Percentiles rank a stretch among this genome's conserved stretches.
phyloP scores from a whole-genome alignment of 2,797 vertebrate species.

The Cichlasoma orientale region DNA sequence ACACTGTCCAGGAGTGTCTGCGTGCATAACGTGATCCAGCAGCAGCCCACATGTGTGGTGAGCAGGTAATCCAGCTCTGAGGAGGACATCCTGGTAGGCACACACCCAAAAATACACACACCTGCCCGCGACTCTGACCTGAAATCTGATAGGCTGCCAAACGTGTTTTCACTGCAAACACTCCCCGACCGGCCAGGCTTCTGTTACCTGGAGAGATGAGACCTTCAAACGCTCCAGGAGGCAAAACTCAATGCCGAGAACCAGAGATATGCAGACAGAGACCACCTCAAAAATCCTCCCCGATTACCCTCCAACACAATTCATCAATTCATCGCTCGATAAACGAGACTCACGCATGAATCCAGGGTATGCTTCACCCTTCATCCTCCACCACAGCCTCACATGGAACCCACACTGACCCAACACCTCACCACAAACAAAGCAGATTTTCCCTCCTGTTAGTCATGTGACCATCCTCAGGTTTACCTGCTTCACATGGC shows the following conservation, averaged over 20 bases:
- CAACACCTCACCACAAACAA: no score
- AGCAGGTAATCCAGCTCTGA: background rate
- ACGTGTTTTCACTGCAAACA: slow-evolving; percentile 8
- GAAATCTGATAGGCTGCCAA: slow-evolving; percentile 26
- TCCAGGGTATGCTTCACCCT: background rate
- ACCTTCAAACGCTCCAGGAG: no score
- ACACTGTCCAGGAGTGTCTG: background rate
- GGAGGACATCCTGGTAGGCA: slow-evolving; percentile 66
- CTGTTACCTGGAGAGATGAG: no score
- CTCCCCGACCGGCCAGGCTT: background rate
- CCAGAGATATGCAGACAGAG: background rate
- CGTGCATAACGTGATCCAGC: background rate
- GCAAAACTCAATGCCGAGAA: background rate
- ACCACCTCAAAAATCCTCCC: no score
- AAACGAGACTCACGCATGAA: background rate
- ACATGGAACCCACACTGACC: no score
- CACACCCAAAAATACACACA: slow-evolving; percentile 3
- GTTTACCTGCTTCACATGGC: accelerated
- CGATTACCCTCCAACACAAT: no score
- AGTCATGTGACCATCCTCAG: background rate
- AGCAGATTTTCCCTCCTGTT: no score
- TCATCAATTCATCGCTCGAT: no score
- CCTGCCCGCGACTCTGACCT: background rate
- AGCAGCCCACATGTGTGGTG: background rate
- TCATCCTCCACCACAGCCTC: no score